phyloP scores from a whole-genome alignment of 2,888 invertebrate species.

The Ophion ventricosus region DNA sequence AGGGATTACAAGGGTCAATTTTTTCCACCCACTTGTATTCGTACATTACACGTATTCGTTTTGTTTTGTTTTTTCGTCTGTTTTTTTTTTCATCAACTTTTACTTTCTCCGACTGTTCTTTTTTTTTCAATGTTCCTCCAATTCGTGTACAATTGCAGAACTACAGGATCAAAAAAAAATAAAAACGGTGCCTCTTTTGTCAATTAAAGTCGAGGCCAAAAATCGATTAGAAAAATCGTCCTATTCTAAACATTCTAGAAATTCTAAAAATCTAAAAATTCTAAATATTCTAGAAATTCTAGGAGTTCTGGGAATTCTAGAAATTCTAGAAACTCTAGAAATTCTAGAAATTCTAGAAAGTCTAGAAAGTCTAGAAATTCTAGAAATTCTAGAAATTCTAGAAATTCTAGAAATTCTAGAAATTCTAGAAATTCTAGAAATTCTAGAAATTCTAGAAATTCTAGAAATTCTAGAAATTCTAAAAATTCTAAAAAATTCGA shows the following conservation, averaged over 20 bases:
- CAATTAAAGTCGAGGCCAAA: not conserved
- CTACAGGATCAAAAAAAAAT: conserved; percentile 1
- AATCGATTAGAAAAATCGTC: too few relatives aligned
- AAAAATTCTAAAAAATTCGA: too few relatives aligned
- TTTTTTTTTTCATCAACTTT: not conserved
- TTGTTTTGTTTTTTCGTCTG: not conserved
- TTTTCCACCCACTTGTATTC: not conserved
- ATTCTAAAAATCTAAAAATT: not conserved
- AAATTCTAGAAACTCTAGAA: too few relatives aligned
- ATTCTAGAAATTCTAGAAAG: too few relatives aligned
- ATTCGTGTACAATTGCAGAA: conserved; percentile 29
- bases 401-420: too few relatives aligned
- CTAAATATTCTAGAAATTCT: too few relatives aligned
- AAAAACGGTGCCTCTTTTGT: not conserved
- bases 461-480: too few relatives aligned
- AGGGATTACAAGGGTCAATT: not conserved
- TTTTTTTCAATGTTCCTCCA: not conserved
- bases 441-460: too few relatives aligned
- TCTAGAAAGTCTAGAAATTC: too few relatives aligned
- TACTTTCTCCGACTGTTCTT: not conserved
- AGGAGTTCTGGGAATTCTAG: too few relatives aligned
- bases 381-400: too few relatives aligned
- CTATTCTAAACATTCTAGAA: not conserved
- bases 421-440: too few relatives aligned
- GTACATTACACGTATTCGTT: not conserved